Conservation (phyloP, 1,140 invertebrate species). For the Polypedilum vanderplanki region DNA sequence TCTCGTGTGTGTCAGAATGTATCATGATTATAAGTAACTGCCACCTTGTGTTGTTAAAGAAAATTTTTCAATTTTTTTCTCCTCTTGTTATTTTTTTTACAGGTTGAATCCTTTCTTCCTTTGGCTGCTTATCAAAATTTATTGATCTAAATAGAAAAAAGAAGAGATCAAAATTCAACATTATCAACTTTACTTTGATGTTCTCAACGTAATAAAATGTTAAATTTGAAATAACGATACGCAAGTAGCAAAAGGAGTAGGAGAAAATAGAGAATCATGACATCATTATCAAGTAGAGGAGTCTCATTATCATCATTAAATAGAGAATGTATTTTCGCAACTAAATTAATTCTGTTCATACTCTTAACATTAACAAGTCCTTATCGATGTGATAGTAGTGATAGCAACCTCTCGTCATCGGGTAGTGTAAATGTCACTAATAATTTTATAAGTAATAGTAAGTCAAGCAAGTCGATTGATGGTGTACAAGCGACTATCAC, state of each 20-base stretch:
- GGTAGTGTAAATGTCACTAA: constrained; percentile 6
- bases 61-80: too few relatives aligned
- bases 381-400: constrained; percentile 27
- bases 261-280: neutral
- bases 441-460: constrained; percentile 20
- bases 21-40: too few relatives aligned
- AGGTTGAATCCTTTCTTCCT: too few relatives aligned
- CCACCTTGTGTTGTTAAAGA: too few relatives aligned
- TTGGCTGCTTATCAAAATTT: too few relatives aligned
- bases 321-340: constrained; percentile 11
- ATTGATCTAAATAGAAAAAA: too few relatives aligned
- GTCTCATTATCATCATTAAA: constrained; percentile 7
- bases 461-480: constrained; percentile 12
- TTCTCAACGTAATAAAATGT: too few relatives aligned
- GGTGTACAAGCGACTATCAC: neutral
- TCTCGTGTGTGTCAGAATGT: too few relatives aligned
- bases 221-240: too few relatives aligned
- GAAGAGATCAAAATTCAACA: too few relatives aligned
- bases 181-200: too few relatives aligned
- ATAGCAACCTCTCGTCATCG: neutral
- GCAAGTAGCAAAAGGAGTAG: neutral
- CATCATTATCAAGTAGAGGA: neutral
- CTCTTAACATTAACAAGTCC: constrained; percentile 22
- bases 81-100: too few relatives aligned
- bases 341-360: neutral